A percentile compares a stretch with the other conserved stretches of the same genome.
phyloP scores from a whole-genome alignment of 2,113 vertebrate species.

The Mus pahari region DNA sequence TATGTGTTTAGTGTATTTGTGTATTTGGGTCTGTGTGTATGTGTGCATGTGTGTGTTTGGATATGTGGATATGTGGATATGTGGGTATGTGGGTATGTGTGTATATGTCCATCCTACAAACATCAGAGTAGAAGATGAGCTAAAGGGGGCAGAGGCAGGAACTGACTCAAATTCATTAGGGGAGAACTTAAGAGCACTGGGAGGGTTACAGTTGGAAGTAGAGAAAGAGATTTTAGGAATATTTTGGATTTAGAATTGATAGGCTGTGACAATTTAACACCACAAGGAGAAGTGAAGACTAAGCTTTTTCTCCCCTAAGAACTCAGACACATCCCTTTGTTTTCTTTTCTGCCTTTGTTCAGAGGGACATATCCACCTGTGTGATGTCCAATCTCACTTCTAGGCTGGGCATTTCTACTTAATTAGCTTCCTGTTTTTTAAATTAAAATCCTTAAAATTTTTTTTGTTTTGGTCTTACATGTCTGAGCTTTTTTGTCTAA shows the following conservation, averaged over 20 bases:
- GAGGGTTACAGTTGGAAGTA: not conserved
- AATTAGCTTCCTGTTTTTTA: not conserved
- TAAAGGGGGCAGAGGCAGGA: not conserved
- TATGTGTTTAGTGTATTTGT: too few species aligned
- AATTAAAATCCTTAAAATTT: not conserved
- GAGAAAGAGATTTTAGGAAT: not conserved
- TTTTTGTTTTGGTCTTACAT: not conserved
- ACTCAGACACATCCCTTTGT: not conserved
- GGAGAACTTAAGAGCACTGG: not conserved
- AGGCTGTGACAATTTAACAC: not conserved
- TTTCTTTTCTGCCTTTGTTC: too few species aligned
- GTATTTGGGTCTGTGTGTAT: too few species aligned
- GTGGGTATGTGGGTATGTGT: too few species aligned
- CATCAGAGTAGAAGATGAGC: not conserved
- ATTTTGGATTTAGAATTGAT: not conserved
- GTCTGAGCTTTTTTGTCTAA: not conserved
- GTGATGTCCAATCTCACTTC: not conserved
- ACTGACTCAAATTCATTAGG: not conserved
- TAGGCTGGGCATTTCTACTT: not conserved
- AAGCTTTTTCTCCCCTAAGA: not conserved
- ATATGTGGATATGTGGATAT: too few species aligned
- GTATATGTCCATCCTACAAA: not conserved
- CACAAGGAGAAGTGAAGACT: not conserved
- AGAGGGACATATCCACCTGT: too few species aligned
- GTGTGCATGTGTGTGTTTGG: not conserved